Percentiles rank a stretch among this genome's conserved stretches.
Conservation (phyloP, 1,140 invertebrate species). For the Drosophila seguyi region DNA sequence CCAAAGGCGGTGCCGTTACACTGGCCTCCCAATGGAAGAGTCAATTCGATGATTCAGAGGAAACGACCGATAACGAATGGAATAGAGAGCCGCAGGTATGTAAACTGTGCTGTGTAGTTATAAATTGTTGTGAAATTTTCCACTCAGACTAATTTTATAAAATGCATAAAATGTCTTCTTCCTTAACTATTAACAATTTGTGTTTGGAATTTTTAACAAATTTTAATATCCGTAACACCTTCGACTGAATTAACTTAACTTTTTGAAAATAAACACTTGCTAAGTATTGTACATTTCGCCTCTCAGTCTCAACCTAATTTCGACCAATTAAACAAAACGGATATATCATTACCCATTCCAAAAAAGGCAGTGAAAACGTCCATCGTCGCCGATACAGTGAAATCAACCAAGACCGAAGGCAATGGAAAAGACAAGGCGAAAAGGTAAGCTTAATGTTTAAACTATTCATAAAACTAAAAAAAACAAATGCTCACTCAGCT, state of each 20-base stretch:
- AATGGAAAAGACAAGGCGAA: slow-evolving; percentile 32
- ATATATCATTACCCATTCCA: slow-evolving; percentile 47
- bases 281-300: slow-evolving; percentile 58
- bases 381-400: neutral
- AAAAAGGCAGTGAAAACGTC: slow-evolving; percentile 17
- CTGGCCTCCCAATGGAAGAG: slow-evolving; percentile 97
- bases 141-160: neutral
- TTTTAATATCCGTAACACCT: neutral
- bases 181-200: slow-evolving; percentile 1
- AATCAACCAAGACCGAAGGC: neutral
- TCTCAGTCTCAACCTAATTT: slow-evolving; percentile 80
- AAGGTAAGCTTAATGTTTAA: slow-evolving; percentile 42
- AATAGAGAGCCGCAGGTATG: slow-evolving; percentile 89
- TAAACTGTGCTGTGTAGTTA: neutral
- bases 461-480: neutral
- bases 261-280: slow-evolving; percentile 30
- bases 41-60: slow-evolving; percentile 97
- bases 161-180: slow-evolving; percentile 74
- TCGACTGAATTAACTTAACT: neutral
- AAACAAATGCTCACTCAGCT: too few relatives aligned
- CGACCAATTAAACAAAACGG: slow-evolving; percentile 62
- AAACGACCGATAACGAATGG: slow-evolving; percentile 96
- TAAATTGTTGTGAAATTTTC: neutral
- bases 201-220: neutral
- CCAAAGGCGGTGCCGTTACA: slow-evolving; percentile 91